Base-by-base conservation (phyloP, 2,888 invertebrate species). In the Hesperia comma region DNA sequence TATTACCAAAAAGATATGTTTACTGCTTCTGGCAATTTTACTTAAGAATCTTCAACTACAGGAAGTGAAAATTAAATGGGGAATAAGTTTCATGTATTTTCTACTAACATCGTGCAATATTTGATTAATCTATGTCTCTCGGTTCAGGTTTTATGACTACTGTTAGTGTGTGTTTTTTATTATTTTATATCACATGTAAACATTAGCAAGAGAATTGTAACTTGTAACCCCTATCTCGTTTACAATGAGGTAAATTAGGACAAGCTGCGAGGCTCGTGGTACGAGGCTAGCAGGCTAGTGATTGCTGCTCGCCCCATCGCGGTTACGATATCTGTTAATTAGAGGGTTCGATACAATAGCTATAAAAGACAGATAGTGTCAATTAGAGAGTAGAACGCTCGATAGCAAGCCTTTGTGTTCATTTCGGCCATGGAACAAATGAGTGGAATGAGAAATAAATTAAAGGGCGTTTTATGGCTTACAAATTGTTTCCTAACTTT, bases 291-390 rank as follows among this genome's bases (percentile, higher is more conserved):
- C 78, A 79, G 75, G 77, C 73, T 77, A 14, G 72, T 81, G 80
- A 83, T 85, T 85, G 84, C 82, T 82, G 75, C 78, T 79, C 76
- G 76, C 76, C 74, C 77, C 76, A 77, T 77, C 74, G 73, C 75
- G 70, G 75, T 75, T 74, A 75, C 77, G 77, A 79, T 83, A 77
- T 83, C 80, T 83, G 81, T 87, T 88, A 88, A 89, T 88, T 87
- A 84, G 82, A 80, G 80, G 78, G 78, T 77, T 78, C 77, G 79
- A 84, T 83, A 82, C 82, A 83, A 85, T 78, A 77, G 83, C 73
- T 80, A 79, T 85, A 83, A 83, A 82, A 70, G 79, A 77, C 74
- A 80, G 85, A 88, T 87, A 86, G 86, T 85, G 84, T 86, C 87
- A 88, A 88, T 90, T 88, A 87, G 82, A 76, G 79, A 72, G 54